Evolutionary conservation across 1,140 invertebrate genomes (phyloP).

Genomic region (Drosophila pseudoananassae): DNA sequence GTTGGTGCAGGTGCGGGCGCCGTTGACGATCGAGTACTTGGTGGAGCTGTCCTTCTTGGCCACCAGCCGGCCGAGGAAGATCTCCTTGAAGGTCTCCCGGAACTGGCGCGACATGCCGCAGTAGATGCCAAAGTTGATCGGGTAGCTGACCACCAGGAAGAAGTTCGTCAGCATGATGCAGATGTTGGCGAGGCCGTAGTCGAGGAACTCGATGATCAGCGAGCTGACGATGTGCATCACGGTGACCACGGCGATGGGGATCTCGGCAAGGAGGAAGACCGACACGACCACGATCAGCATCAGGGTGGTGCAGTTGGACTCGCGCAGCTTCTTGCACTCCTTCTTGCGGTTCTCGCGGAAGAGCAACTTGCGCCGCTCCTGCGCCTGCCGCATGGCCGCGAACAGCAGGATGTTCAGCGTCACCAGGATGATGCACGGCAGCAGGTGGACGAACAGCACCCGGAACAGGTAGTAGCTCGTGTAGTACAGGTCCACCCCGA

Average conservation of each 20-base stretch:
- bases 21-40: slow-evolving; percentile 91
- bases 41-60: slow-evolving; percentile 88
- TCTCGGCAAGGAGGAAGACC: slow-evolving; percentile 95
- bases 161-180: slow-evolving; percentile 95
- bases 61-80: slow-evolving; percentile 89
- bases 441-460: slow-evolving; percentile 94
- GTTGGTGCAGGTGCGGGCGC: slow-evolving; percentile 91
- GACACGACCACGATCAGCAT: slow-evolving; percentile 98
- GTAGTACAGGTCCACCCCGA: slow-evolving; percentile 90
- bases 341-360: slow-evolving; percentile 93
- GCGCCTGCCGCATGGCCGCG: slow-evolving; percentile 92
- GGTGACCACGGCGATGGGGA: slow-evolving; percentile 95
- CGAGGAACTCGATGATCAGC: slow-evolving; percentile 88
- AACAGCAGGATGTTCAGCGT: slow-evolving; percentile 95
- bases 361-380: slow-evolving; percentile 91
- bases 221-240: slow-evolving; percentile 93
- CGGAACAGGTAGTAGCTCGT: slow-evolving; percentile 93
- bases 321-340: slow-evolving; percentile 92
- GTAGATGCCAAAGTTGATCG: slow-evolving; percentile 97
- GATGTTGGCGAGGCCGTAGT: slow-evolving; percentile 92
- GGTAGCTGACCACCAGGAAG: slow-evolving; percentile 95
- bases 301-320: slow-evolving; percentile 95
- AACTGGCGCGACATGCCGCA: slow-evolving; percentile 98
- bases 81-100: slow-evolving; percentile 95
- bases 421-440: slow-evolving; percentile 95